phyloP scores from a whole-genome alignment of 2,113 vertebrate genomes.

The Choloepus hoffmanni region DNA sequence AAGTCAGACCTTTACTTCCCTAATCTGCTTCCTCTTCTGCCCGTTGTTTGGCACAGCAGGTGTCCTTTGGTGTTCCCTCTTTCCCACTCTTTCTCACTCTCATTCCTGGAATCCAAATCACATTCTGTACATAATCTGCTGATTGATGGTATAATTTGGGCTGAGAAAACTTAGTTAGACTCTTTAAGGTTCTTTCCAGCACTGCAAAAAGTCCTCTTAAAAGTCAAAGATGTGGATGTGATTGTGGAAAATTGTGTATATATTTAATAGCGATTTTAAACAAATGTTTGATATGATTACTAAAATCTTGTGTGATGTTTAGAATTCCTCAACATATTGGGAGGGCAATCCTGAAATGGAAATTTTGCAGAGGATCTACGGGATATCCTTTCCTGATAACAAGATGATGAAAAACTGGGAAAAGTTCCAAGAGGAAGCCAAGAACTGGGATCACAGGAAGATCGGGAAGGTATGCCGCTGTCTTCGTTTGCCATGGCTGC shows the following conservation, averaged over 20 bases:
- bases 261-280: not conserved
- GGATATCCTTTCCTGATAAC: conserved; percentile 89
- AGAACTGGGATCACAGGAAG: conserved; percentile 87
- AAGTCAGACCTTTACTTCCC: not conserved
- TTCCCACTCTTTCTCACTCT: not conserved
- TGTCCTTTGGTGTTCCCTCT: too few species aligned
- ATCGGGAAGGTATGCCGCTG: conserved; percentile 86
- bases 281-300: not conserved
- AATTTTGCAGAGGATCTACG: conserved; percentile 88
- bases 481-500: too few species aligned
- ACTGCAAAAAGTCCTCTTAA: not conserved
- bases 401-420: conserved; percentile 89
- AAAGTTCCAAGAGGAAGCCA: conserved; percentile 88
- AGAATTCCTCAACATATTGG: conserved; percentile 90
- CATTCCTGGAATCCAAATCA: not conserved
- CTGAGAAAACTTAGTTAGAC: not conserved
- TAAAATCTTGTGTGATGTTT: not conserved
- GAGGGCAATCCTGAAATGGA: conserved; percentile 89
- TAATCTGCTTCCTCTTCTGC: not conserved
- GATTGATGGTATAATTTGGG: not conserved
- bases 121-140: not conserved
- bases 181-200: not conserved
- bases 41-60: accelerated
- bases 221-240: not conserved
- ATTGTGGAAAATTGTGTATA: not conserved